Evolutionary conservation across 2,888 invertebrate genomes (phyloP).

Genomic region (Epirrita christyi): DNA sequence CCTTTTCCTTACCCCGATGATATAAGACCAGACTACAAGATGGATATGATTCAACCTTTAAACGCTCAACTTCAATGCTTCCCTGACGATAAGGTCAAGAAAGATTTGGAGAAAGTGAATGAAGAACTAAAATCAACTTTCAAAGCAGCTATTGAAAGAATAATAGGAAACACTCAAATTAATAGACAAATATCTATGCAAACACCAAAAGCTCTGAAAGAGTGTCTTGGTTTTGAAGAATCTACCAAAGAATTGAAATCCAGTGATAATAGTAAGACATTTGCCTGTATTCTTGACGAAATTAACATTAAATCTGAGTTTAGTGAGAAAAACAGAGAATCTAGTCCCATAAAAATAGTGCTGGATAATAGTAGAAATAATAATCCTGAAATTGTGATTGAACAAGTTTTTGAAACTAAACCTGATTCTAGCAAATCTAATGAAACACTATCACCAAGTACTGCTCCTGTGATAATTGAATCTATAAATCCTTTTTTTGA

Average conservation of each 20-base stretch:
- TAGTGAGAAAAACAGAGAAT: constrained; percentile 8
- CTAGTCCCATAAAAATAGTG: constrained; percentile 6
- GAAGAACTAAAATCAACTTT: constrained; percentile 70
- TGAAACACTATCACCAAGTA: constrained; percentile 15
- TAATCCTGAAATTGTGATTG: constrained; percentile 6
- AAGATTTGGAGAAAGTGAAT: constrained; percentile 67
- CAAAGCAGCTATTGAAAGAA: constrained; percentile 70
- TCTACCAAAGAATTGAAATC: constrained; percentile 12
- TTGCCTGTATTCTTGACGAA: constrained; percentile 2
- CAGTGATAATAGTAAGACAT: constrained; percentile 11
- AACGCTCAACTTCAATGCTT: constrained; percentile 15
- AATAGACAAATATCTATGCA: constrained; percentile 29
- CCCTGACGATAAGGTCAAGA: constrained; percentile 55
- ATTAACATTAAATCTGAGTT: constrained; percentile 2
- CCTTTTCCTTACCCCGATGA: constrained; percentile 65
- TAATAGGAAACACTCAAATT: constrained; percentile 54
- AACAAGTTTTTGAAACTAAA: constrained; percentile 12
- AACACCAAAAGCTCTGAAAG: constrained; percentile 33
- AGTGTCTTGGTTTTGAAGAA: constrained; percentile 27
- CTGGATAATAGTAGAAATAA: not conserved
- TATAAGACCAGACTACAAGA: constrained; percentile 42
- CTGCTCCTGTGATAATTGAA: constrained; percentile 14
- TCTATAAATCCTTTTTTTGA: constrained; percentile 42
- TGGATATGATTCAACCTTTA: constrained; percentile 42
- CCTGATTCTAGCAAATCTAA: not conserved